phyloP scores from a whole-genome alignment of 2,888 invertebrate genomes.

The Oconnorella tubifera region DNA sequence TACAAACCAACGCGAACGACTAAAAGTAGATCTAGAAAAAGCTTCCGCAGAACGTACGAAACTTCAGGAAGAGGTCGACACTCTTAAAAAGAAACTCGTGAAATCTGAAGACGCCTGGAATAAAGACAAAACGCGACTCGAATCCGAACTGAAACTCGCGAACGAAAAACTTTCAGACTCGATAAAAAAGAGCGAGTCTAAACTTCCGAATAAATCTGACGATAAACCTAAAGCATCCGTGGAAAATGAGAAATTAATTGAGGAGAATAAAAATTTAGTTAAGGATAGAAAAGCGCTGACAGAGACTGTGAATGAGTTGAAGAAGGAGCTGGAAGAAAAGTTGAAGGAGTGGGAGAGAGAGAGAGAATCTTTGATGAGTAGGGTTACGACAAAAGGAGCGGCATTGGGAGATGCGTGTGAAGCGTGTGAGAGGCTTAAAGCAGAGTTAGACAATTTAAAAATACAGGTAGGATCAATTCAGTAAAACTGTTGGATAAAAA shows the following conservation, averaged over 20 bases:
- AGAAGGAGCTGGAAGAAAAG: constrained; percentile 39
- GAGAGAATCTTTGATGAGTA: constrained; percentile 38
- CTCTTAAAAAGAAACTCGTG: constrained; percentile 19
- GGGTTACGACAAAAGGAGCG: constrained; percentile 41
- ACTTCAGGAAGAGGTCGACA: constrained; percentile 19
- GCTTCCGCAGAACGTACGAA: too few relatives aligned
- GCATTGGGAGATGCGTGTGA: constrained; percentile 31
- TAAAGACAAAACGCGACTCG: constrained; percentile 13
- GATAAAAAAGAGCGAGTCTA: not conserved
- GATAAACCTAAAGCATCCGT: too few relatives aligned
- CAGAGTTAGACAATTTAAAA: constrained; percentile 35
- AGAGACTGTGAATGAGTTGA: constrained; percentile 39
- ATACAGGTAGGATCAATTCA: constrained; percentile 18
- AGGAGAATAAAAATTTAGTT: constrained; percentile 8
- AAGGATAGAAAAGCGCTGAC: constrained; percentile 30
- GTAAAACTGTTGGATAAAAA: too few relatives aligned
- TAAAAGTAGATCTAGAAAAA: constrained; percentile 15
- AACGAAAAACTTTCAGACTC: not conserved
- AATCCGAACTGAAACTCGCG: constrained; percentile 8
- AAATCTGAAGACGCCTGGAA: constrained; percentile 8
- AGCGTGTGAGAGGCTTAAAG: constrained; percentile 26
- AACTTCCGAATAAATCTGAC: too few relatives aligned
- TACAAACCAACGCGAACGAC: constrained; percentile 13
- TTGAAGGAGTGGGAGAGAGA: constrained; percentile 11
- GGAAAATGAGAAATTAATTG: constrained; percentile 8